Base-by-base conservation (phyloP, 2,888 invertebrate species). In the Ramazzottius varieornatus region DNA sequence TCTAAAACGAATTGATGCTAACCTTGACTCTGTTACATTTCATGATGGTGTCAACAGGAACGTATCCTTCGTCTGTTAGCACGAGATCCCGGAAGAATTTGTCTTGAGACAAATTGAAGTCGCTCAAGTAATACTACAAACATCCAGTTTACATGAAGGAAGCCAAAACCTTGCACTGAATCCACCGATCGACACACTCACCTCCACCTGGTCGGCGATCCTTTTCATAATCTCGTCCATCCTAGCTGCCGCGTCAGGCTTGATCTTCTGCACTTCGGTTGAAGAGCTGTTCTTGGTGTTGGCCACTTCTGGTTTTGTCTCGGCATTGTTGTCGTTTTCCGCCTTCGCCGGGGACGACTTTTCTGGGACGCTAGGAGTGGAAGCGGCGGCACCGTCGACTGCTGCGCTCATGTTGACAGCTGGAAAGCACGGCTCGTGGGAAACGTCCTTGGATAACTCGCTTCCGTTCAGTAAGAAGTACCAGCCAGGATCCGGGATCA, bases 21-120 rank as follows among this genome's bases (percentile, higher is more conserved):
- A 54, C 54, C 54, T 54, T 54, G 20, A 54, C 54, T 54, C 54
- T 13, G 29, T 54, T 54, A 24, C 54, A 54, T 29, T 54, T 54
- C 29, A 54, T 13, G 54, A 54, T 54, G 54, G 54, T 29, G 20
- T 54, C 54, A 8, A 54, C 20, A 4, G 54, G 54, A 4, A 54
- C 54, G 16, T 24, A 54, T 13, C 54, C 54, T 24, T 54, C 54
- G 29, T 29, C 54, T 4, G 8, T 54, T 29, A 16, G 54, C 4
- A 54, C 54, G 16, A 54, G 24, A 4, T 54, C 54, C 54, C 54
- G 54, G 29, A 54, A 54, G 29, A 54, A 54, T 4, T 16, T 29
- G 54, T 54, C 54, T 8, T 8, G 20, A 54, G 13, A 16, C n/a
- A 54, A 24, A 24, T 54, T 54, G 54, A 54, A 54, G 29, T 54